Evolutionary conservation across 2,888 invertebrate species (phyloP).

Genomic region (Polyommatus iphigenia): DNA sequence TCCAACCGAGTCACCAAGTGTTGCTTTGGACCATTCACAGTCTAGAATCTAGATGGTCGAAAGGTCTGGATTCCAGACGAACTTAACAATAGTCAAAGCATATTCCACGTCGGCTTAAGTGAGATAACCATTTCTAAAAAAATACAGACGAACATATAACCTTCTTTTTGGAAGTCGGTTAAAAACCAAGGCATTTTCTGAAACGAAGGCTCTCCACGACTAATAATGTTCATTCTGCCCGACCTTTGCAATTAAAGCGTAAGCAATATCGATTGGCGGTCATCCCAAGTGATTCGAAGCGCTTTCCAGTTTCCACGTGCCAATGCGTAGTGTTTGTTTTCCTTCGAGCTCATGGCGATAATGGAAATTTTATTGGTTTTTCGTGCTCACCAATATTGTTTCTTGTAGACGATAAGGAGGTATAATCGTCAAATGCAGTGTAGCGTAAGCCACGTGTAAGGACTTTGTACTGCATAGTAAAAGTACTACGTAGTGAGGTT

Average conservation of each 20-base stretch:
- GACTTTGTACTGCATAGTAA: conserved; percentile 38
- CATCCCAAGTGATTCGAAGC: background rate
- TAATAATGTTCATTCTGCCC: conserved; percentile 1
- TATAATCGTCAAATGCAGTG: conserved; percentile 52
- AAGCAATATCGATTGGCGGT: background rate
- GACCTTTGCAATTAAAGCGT: background rate
- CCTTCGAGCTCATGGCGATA: conserved; percentile 54
- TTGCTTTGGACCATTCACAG: too few species aligned
- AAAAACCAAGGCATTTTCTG: background rate
- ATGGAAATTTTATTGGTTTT: conserved; percentile 66
- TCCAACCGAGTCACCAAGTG: too few species aligned
- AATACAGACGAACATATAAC: too few species aligned
- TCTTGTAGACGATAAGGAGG: conserved; percentile 60
- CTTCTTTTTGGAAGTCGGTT: too few species aligned
- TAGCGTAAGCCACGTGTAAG: conserved; percentile 49
- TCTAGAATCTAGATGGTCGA: too few species aligned
- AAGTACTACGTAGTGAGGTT: background rate
- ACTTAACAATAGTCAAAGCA: too few species aligned
- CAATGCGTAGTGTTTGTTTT: conserved; percentile 53
- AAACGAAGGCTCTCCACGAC: background rate
- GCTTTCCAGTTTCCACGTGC: conserved; percentile 54
- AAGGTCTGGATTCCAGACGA: too few species aligned
- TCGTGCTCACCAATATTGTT: conserved; percentile 62
- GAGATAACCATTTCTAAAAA: too few species aligned
- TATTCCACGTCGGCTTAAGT: too few species aligned